A percentile compares a stretch with the other conserved stretches of the same genome.
phyloP scores from a whole-genome alignment of 1,140 invertebrate species.

The Heliconius eleuchia region DNA sequence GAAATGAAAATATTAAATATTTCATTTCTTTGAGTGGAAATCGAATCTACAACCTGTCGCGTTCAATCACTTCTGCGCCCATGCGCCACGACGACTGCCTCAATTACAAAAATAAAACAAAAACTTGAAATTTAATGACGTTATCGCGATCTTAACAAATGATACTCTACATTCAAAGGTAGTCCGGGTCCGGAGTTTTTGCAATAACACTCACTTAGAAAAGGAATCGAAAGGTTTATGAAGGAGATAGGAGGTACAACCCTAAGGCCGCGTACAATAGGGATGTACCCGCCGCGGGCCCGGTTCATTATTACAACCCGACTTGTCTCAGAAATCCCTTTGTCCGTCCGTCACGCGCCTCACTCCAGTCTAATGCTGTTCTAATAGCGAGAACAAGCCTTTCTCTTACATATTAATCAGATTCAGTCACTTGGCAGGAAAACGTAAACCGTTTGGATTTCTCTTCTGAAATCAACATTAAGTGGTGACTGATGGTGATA shows the following conservation, averaged over 20 bases:
- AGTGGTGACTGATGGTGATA: background rate
- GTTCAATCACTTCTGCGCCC: too few species aligned
- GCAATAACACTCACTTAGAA: conserved; percentile 36
- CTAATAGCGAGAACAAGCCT: conserved; percentile 8
- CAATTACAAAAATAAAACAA: conserved; percentile 42
- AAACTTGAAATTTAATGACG: conserved; percentile 53
- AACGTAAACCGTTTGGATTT: conserved; percentile 3
- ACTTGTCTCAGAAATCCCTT: conserved; percentile 54
- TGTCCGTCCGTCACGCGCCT: conserved; percentile 57
- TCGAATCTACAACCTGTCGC: too few species aligned
- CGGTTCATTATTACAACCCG: conserved; percentile 56
- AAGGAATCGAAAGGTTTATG: conserved; percentile 50
- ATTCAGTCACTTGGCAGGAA: conserved; percentile 1
- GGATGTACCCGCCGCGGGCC: conserved; percentile 41
- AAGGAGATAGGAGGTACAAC: conserved; percentile 48
- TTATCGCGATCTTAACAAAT: conserved; percentile 43
- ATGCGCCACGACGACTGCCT: too few species aligned
- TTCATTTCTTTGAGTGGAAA: too few species aligned
- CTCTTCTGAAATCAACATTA: background rate
- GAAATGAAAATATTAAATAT: too few species aligned
- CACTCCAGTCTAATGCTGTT: conserved; percentile 37
- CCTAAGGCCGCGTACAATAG: conserved; percentile 45
- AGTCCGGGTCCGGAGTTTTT: conserved; percentile 27
- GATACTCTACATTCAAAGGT: conserved; percentile 18
- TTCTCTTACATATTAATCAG: conserved; percentile 12